Evolutionary conservation across 2,113 vertebrate species (phyloP).

Genomic region (Dasypus novemcinctus): DNA sequence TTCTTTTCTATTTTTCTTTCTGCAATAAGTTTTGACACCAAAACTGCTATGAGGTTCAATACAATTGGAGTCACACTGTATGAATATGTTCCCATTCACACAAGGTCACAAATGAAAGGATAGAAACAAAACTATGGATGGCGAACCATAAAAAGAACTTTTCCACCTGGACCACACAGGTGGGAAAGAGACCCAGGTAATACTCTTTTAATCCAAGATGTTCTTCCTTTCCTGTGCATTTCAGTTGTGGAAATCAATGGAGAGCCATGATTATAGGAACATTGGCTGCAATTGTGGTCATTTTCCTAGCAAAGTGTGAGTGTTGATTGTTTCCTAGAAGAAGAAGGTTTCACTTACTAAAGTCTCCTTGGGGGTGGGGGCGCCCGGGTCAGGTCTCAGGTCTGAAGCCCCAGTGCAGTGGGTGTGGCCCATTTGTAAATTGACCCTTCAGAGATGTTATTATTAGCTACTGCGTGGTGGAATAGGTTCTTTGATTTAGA

Average conservation of each 20-base stretch:
- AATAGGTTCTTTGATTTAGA: too few relatives aligned
- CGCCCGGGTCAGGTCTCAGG: too few relatives aligned
- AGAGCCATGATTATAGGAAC: neutral
- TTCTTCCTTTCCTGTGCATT: neutral
- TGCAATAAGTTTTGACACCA: neutral
- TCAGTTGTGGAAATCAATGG: constrained; percentile 5
- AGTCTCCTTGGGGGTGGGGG: neutral
- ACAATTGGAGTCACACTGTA: neutral
- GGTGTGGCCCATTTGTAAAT: too few relatives aligned
- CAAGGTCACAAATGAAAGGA: constrained; percentile 13
- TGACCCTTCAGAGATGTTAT: too few relatives aligned
- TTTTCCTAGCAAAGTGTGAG: neutral
- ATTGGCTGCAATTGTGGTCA: neutral
- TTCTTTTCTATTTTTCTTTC: neutral
- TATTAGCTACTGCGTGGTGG: too few relatives aligned
- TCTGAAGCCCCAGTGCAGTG: too few relatives aligned
- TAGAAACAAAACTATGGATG: neutral
- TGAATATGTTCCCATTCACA: neutral
- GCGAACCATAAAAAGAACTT: neutral
- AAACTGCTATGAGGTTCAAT: neutral
- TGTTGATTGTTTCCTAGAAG: neutral
- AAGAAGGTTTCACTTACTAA: neutral
- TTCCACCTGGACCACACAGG: neutral
- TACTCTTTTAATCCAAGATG: neutral
- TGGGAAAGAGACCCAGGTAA: neutral